phyloP scores from a whole-genome alignment of 2,797 vertebrate species.

The Sphenopsis melanotis region DNA sequence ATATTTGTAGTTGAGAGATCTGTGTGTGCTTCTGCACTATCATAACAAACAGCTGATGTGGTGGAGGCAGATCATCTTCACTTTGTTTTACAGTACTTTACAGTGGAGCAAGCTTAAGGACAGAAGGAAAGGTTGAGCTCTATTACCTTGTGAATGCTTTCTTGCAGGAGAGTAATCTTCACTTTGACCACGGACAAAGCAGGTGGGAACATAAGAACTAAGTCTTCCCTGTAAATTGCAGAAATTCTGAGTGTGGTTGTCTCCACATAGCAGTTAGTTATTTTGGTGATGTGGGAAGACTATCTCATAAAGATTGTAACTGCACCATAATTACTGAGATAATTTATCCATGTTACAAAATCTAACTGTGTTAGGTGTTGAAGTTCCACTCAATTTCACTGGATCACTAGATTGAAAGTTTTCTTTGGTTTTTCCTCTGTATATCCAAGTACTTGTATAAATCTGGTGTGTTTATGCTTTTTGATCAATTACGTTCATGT shows the following conservation, averaged over 20 bases:
- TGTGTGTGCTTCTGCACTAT: neutral
- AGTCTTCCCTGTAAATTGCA: neutral
- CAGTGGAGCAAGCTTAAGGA: constrained; percentile 14
- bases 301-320: neutral
- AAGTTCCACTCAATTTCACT: neutral
- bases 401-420: neutral
- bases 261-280: neutral
- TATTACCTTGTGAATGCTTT: neutral
- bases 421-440: neutral
- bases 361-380: neutral
- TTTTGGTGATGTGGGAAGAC: neutral
- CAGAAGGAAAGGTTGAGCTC: neutral
- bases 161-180: neutral
- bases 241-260: neutral
- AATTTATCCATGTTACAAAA: neutral
- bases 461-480: neutral
- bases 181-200: neutral
- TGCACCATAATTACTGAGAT: neutral
- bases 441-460: neutral
- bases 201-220: neutral
- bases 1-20: neutral
- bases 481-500: neutral
- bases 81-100: constrained; percentile 32
- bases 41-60: neutral
- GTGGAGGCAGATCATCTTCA: constrained; percentile 1